Evolutionary conservation across 2,888 invertebrate species (phyloP).

Genomic region (Oxytorus armatus): DNA sequence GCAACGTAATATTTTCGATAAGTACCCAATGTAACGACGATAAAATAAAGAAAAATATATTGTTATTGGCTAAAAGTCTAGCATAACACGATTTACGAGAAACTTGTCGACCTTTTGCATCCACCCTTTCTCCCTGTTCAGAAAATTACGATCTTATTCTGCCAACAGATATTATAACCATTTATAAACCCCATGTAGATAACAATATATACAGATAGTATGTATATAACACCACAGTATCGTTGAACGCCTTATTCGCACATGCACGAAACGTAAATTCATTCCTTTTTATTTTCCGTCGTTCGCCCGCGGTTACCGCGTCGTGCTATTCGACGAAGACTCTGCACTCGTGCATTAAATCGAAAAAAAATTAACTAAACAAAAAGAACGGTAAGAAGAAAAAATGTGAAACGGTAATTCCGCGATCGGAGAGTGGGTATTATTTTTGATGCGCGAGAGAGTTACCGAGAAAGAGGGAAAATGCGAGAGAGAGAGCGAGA

Average conservation of each 20-base stretch:
- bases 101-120: conserved; percentile 10
- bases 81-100: conserved; percentile 76
- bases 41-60: conserved; percentile 23
- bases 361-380: background rate
- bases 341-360: conserved; percentile 18
- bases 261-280: conserved; percentile 45
- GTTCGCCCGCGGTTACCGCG: background rate
- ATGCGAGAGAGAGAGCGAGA: background rate
- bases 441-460: conserved; percentile 7
- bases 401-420: conserved; percentile 37
- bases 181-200: background rate
- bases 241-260: conserved; percentile 6
- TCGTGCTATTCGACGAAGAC: conserved; percentile 7
- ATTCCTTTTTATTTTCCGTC: conserved; percentile 16
- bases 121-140: conserved; percentile 18
- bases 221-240: background rate
- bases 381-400: background rate
- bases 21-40: conserved; percentile 5
- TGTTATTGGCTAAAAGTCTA: conserved; percentile 26
- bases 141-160: conserved; percentile 54
- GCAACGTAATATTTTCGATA: background rate
- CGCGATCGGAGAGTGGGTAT: conserved; percentile 28
- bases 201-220: conserved; percentile 30
- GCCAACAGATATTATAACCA: conserved; percentile 23
- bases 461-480: conserved; percentile 22